Conservation (phyloP, 2,113 vertebrate genomes). For the Hymenochirus boettgeri region DNA sequence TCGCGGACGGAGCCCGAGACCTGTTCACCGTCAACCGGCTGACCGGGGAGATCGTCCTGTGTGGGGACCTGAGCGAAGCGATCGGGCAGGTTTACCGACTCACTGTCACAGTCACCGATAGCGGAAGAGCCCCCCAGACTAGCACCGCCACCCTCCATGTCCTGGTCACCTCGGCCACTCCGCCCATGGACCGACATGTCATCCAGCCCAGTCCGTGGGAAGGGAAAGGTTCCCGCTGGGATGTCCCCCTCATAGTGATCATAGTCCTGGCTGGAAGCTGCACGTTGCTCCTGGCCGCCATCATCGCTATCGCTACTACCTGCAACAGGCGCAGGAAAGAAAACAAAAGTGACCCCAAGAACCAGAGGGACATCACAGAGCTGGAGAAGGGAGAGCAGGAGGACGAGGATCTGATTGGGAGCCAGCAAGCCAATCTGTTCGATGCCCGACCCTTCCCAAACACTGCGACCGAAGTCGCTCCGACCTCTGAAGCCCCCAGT, state of each 20-base stretch:
- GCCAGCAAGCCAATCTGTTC: slow-evolving; percentile 72
- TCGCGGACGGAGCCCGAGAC: slow-evolving; percentile 69
- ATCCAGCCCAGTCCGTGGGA: slow-evolving; percentile 59
- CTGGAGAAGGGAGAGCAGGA: slow-evolving; percentile 72
- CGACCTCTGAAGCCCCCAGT: slow-evolving; percentile 55
- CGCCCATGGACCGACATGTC: slow-evolving; percentile 63
- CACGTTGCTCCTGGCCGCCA: slow-evolving; percentile 85
- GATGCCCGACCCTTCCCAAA: slow-evolving; percentile 77
- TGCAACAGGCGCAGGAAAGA: slow-evolving; percentile 82
- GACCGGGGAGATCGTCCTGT: slow-evolving; percentile 81
- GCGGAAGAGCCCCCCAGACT: slow-evolving; percentile 76
- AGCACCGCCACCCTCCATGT: slow-evolving; percentile 79
- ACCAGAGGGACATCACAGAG: slow-evolving; percentile 64
- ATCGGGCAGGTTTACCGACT: slow-evolving; percentile 71
- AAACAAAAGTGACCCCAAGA: slow-evolving; percentile 52
- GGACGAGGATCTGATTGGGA: slow-evolving; percentile 62
- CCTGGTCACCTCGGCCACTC: slow-evolving; percentile 68
- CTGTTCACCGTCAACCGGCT: slow-evolving; percentile 77
- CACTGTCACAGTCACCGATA: slow-evolving; percentile 74
- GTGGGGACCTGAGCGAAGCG: slow-evolving; percentile 76
- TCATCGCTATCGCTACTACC: slow-evolving; percentile 88
- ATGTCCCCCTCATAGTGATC: slow-evolving; percentile 85
- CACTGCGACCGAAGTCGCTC: slow-evolving; percentile 61
- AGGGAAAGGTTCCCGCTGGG: slow-evolving; percentile 74
- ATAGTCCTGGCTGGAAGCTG: slow-evolving; percentile 86